Conservation (phyloP, 2,797 vertebrate species). For the Clarias laeviceps region DNA sequence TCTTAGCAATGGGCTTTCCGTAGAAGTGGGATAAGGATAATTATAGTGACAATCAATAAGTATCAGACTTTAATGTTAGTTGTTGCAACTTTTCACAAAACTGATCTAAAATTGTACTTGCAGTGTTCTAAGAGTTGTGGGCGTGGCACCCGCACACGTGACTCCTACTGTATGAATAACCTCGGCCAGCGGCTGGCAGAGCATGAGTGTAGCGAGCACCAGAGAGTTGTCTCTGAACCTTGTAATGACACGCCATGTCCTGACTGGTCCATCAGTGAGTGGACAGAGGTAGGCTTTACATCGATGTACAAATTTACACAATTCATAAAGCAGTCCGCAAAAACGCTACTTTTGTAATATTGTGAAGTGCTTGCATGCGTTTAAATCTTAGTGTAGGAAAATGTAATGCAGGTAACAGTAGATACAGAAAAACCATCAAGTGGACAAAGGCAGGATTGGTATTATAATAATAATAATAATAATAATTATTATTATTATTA, state of each 20-base stretch:
- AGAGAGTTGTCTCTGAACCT: constrained; percentile 72
- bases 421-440: no score
- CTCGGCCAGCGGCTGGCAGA: constrained; percentile 84
- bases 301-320: not conserved
- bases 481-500: no score
- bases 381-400: no score
- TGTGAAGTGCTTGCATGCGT: no score
- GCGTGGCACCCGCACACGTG: constrained; percentile 80
- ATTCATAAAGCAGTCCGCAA: no score
- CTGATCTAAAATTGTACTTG: not conserved
- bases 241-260: constrained; percentile 89
- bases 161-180: constrained; percentile 89
- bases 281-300: constrained; percentile 86
- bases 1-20: not conserved
- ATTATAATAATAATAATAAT: not conserved
- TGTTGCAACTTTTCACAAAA: not conserved
- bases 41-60: constrained; percentile 1
- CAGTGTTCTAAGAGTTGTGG: constrained; percentile 94
- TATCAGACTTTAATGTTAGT: not conserved
- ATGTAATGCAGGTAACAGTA: no score
- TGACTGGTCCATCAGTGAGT: constrained; percentile 85
- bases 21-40: not conserved
- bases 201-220: constrained; percentile 81
- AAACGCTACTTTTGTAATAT: no score
- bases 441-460: not conserved